A percentile compares a stretch with the other conserved stretches of the same genome.
These are phyloP conservation scores for Semnornis frantzii DNA, from an alignment of 2,113 vertebrate species.

Conservation along the genomic window DNA sequence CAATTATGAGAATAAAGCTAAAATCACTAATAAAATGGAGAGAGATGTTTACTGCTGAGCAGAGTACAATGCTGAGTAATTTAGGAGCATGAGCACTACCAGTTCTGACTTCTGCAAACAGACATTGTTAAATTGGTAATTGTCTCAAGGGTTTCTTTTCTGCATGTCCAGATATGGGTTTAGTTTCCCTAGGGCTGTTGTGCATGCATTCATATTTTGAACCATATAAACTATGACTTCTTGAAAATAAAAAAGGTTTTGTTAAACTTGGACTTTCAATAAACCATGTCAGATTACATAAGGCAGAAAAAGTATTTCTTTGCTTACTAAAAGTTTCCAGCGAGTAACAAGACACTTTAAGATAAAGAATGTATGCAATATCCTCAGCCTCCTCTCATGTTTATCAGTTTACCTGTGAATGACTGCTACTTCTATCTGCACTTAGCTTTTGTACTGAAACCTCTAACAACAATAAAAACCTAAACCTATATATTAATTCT, in stretches of 20 bases:
- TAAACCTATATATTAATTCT: background rate
- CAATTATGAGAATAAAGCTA: background rate
- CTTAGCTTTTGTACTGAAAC: background rate
- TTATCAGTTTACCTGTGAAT: background rate
- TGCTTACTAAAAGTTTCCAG: slow-evolving; percentile 26
- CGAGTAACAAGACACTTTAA: background rate
- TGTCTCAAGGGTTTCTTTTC: background rate
- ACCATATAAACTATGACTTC: slow-evolving; percentile 25
- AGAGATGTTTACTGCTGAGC: background rate
- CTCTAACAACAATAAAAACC: background rate
- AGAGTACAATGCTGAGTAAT: background rate
- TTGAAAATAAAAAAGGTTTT: slow-evolving; percentile 61
- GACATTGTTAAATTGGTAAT: background rate
- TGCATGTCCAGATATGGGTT: slow-evolving; percentile 50
- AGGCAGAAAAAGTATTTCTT: slow-evolving; percentile 20
- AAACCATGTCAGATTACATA: background rate
- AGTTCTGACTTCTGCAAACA: slow-evolving; percentile 13
- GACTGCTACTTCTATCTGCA: background rate
- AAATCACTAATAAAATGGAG: background rate
- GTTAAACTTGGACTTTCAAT: slow-evolving; percentile 51
- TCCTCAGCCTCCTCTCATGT: background rate
- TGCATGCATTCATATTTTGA: slow-evolving; percentile 41
- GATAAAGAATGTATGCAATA: background rate
- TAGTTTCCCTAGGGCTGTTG: background rate
- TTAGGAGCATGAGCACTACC: background rate